A percentile compares a stretch with the other conserved stretches of the same genome.
phyloP scores from a whole-genome alignment of 2,797 vertebrate genomes.

The Dromococcyx pavoninus region DNA sequence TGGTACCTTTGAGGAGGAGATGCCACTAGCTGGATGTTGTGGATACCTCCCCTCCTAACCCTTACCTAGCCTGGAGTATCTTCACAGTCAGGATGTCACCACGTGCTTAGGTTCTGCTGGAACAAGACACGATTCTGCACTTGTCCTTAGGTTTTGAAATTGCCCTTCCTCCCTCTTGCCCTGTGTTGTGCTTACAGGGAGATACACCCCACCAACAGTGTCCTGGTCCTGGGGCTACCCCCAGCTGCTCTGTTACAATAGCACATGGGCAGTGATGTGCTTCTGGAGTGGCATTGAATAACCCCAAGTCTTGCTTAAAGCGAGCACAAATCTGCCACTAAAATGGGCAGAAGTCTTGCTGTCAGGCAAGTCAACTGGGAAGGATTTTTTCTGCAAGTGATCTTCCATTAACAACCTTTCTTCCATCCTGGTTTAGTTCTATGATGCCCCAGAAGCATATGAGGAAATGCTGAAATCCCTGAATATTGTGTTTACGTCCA shows the following conservation, averaged over 20 bases:
- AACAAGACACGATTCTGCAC: background rate
- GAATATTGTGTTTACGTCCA: slow-evolving; percentile 94
- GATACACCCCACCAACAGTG: background rate
- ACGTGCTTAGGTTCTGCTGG: background rate
- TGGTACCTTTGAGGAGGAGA: background rate
- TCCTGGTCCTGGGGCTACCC: background rate
- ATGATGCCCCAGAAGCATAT: slow-evolving; percentile 87
- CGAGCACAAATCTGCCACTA: background rate
- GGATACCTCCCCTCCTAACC: background rate
- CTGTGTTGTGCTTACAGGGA: background rate
- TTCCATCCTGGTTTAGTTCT: slow-evolving; percentile 80
- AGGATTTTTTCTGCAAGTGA: background rate
- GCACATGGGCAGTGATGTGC: background rate
- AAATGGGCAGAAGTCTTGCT: background rate
- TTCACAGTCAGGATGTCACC: background rate
- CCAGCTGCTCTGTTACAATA: background rate
- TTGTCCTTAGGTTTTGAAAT: background rate
- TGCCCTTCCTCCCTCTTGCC: background rate
- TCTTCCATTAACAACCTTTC: background rate
- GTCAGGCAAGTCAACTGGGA: background rate
- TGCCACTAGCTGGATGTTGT: too few relatives aligned
- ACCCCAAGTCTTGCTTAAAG: background rate
- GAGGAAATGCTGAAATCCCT: slow-evolving; percentile 93
- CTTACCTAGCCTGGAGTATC: background rate
- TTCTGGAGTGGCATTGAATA: background rate